Evolutionary conservation across 2,888 invertebrate genomes (phyloP), one percentile per base, ranked within the genome.

Genomic region (Ischnura elegans): DNA sequence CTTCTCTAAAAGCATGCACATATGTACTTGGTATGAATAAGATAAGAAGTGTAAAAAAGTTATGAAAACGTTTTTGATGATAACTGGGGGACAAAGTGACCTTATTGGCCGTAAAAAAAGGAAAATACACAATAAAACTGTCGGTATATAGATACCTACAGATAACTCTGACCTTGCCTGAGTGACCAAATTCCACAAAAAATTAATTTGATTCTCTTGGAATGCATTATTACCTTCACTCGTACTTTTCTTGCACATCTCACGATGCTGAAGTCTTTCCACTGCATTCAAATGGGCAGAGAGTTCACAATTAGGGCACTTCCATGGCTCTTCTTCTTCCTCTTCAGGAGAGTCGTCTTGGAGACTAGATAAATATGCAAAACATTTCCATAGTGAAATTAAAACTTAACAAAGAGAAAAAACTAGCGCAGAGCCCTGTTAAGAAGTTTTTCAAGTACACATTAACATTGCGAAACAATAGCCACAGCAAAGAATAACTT

Each of bases 251-350:
- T 94, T 94, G 95, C 97, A 97, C 51, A 96, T 96, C 2, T 96
- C 96, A 95, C 97, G 97, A 95, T 99, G 99, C 95, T 98, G 97
- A 86, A 99, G 95, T 95, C 98, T 97, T 95, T 98, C 97, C 93
- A 98, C 96, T 4, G 98, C 97, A 25, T 97, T 97, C 6, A 97
- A 96, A 94, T 97, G 96, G 94, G 97, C 96, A n/a, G 96, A 96
- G 36, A 97, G 95, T 19, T 97, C 96, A 95, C 99, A 99, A 93
- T 97, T 96, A 0, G 97, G 96, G 95, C 99, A 99, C 0, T 96
- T 96, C 97, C 98, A 98, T 2, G 97, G 97, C 5, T 97, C 96
- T 94, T 96, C 96, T 94, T 96, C 96, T 94, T 97, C 97, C 10
- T 55, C 90, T 25, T 8, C 90, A 43, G 43, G 55, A 29, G 19